These are phyloP conservation scores for Drepanosiphum platanoidis DNA, from an alignment of 2,888 invertebrate species.

Conservation along the genomic window DNA sequence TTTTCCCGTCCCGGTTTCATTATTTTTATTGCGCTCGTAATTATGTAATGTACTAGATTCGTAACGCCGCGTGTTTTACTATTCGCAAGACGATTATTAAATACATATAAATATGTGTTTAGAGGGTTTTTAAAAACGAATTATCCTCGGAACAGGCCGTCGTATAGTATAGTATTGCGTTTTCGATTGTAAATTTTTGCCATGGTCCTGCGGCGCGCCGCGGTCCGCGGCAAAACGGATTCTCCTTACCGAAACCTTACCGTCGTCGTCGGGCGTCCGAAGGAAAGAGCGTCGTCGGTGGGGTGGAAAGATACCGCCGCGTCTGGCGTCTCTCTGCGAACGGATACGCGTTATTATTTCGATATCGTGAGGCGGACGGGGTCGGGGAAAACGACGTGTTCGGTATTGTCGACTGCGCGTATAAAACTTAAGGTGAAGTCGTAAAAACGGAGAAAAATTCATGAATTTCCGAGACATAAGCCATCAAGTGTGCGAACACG, in stretches of 20 bases:
- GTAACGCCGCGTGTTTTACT: conserved; percentile 1
- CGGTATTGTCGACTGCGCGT: background rate
- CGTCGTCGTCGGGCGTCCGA: too few species aligned
- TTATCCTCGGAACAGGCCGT: background rate
- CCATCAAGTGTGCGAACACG: conserved; percentile 39
- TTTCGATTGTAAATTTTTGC: too few species aligned
- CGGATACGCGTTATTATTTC: background rate
- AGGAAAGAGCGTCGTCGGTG: too few species aligned
- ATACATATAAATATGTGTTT: background rate
- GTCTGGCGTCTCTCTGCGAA: too few species aligned
- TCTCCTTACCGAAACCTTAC: too few species aligned
- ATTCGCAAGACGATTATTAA: background rate
- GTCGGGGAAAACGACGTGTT: conserved; percentile 19
- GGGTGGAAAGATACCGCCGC: too few species aligned
- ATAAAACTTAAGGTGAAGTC: conserved; percentile 32
- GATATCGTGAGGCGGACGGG: background rate
- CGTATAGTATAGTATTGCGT: too few species aligned
- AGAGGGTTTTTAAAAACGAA: background rate
- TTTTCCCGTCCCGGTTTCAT: conserved; percentile 21
- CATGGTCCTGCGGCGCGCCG: too few species aligned
- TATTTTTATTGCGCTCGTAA: conserved; percentile 5
- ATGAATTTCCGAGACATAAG: conserved; percentile 47
- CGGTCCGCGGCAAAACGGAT: too few species aligned
- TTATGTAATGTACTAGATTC: background rate
- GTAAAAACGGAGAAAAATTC: conserved; percentile 45